Evolutionary conservation across 92 coral and sea anemone genomes (phyloP), one percentile per base, ranked within the genome.

Genomic region (Phenganax marumi): DNA sequence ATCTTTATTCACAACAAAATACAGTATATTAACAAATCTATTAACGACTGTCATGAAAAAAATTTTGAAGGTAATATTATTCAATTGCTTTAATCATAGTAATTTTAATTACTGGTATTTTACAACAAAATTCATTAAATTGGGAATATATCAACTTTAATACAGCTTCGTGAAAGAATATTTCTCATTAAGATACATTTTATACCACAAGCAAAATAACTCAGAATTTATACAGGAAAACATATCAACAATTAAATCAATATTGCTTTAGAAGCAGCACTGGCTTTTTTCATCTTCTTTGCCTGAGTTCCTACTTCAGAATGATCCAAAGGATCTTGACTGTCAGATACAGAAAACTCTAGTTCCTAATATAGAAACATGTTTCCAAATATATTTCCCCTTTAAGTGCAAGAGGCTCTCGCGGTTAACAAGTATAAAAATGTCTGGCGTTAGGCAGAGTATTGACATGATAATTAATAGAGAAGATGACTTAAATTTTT

Each of bases 271-370:
- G 84, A 75, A 8, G 97, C 90, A 63, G 88, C 78, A 75, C 97
- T 92, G 61, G 93, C 92, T 73, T 92, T 92, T 24, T 88, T 22
- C 50, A 33, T 81, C 70, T 88, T 92, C 58, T 86, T 92, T 3
- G 93, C 87, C 61, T 85, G 85, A 3, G 85, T 89, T 48, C 43
- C 84, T 8, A 46, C 86, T 23, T 50, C 68, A 8, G 79, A 91
- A 52, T 16, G 81, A 8, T 81, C 89, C 23, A 76, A 54, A 57
- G 87, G 90, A 57, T 92, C 97, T 75, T 92, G 97, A 73, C 97
- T 92, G 79, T 92, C 89, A 71, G 93, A 92, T 80, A 92, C 88
- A 11, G 86, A 88, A 68, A 92, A 92, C 61, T 92, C 97, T 63
- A 87, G 73, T 21, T 86, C 81, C 97, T 92, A 5, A 62, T 24